Percentiles rank a stretch among this genome's conserved stretches.
phyloP scores from a whole-genome alignment of 2,797 vertebrate species.

The Esox lucius region DNA sequence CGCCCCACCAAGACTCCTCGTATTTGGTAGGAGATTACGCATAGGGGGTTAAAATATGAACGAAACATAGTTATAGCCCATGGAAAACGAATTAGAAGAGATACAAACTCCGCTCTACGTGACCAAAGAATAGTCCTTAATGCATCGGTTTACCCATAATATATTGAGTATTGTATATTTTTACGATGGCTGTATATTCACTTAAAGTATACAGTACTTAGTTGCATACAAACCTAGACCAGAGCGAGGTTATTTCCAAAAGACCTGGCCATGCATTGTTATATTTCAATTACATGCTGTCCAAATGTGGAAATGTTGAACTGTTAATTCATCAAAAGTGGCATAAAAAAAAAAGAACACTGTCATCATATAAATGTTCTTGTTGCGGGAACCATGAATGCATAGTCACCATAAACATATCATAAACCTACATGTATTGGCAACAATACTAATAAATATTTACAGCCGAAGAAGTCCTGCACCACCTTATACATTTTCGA shows the following conservation, averaged over 20 bases:
- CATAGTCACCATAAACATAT: neutral
- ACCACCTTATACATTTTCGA: neutral
- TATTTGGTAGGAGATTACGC: constrained; percentile 47
- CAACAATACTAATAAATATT: neutral
- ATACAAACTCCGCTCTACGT: neutral
- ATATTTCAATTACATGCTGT: neutral
- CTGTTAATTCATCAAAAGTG: neutral
- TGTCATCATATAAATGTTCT: neutral
- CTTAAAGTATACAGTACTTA: no score
- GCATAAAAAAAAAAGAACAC: neutral
- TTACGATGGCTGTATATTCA: neutral
- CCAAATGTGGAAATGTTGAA: neutral
- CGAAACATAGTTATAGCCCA: neutral
- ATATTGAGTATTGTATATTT: neutral
- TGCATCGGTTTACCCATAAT: neutral
- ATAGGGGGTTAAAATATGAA: constrained; percentile 28
- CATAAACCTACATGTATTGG: neutral
- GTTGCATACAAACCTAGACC: no score
- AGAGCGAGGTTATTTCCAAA: neutral
- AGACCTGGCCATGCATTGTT: neutral
- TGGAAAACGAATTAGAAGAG: neutral
- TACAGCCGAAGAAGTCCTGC: neutral
- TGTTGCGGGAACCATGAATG: neutral
- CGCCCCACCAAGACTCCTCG: constrained; percentile 51
- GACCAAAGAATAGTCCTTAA: neutral